Evolutionary conservation across 2,113 vertebrate species (phyloP).

Genomic region (Numenius arquata): DNA sequence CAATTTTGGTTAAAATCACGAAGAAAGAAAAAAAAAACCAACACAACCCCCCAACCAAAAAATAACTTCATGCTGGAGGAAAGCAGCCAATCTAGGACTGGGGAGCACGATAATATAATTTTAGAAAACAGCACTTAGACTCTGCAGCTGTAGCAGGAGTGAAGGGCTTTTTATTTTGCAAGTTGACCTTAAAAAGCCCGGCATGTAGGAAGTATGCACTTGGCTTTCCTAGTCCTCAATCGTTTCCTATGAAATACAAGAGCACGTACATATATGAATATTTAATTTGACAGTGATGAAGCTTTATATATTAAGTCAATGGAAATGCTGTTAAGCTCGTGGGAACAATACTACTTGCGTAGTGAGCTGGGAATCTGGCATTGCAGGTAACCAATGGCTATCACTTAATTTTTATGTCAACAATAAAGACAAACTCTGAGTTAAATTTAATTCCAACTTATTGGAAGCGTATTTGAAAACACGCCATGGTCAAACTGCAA

Average conservation of each 20-base stretch:
- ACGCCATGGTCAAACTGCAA: neutral
- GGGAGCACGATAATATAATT: neutral
- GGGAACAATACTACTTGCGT: neutral
- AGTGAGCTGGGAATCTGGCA: neutral
- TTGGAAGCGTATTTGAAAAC: neutral
- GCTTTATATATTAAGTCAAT: neutral
- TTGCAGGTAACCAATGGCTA: neutral
- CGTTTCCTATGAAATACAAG: neutral
- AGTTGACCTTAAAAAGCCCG: neutral
- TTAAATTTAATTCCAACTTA: neutral
- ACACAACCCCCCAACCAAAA: neutral
- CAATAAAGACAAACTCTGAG: neutral
- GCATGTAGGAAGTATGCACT: neutral
- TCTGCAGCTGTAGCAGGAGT: neutral
- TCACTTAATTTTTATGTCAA: neutral
- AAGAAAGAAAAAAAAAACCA: neutral
- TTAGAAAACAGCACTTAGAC: neutral
- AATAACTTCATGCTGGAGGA: neutral
- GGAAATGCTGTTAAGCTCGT: neutral
- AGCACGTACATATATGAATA: neutral
- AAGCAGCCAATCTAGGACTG: neutral
- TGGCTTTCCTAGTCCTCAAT: neutral
- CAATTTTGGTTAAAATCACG: neutral
- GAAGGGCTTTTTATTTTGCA: neutral
- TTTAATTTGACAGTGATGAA: slow-evolving; percentile 29